Conservation (phyloP, 2,113 vertebrate genomes). For the Vidua chalybeata region DNA sequence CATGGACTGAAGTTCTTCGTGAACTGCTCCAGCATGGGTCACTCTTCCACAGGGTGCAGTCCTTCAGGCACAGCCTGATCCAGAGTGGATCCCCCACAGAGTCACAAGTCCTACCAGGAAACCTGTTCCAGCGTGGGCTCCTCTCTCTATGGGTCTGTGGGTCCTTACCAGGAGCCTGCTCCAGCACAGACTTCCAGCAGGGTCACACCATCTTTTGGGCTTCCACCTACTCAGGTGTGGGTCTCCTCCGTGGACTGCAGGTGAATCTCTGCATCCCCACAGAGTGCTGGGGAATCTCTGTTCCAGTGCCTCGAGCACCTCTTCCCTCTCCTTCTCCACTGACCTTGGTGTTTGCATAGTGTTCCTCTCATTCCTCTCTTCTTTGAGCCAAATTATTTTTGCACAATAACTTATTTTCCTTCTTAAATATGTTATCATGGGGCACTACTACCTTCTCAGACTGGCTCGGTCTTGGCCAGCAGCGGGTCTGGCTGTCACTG, state of each 20-base stretch:
- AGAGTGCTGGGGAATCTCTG: not conserved
- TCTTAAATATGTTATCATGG: not conserved
- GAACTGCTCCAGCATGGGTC: not conserved
- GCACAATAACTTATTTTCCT: not conserved
- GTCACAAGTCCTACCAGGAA: not conserved
- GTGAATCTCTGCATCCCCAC: not conserved
- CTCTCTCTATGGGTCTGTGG: not conserved
- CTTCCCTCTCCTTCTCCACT: not conserved
- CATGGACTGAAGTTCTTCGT: not conserved
- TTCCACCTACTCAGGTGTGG: not conserved
- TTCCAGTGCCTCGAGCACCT: not conserved
- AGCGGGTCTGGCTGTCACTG: fast-evolving
- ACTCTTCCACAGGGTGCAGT: not conserved
- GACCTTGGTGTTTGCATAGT: not conserved
- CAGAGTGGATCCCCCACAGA: not conserved
- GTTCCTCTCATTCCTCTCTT: not conserved
- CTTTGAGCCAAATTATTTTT: not conserved
- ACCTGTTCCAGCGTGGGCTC: not conserved
- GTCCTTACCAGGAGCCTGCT: not conserved
- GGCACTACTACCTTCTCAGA: not conserved
- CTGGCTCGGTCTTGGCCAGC: not conserved
- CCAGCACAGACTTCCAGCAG: not conserved
- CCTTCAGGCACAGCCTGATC: not conserved
- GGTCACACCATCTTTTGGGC: not conserved
- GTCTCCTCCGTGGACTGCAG: not conserved